These are phyloP conservation scores for Dryobates pubescens DNA, from an alignment of 2,797 vertebrate species.

Conservation along the genomic window DNA sequence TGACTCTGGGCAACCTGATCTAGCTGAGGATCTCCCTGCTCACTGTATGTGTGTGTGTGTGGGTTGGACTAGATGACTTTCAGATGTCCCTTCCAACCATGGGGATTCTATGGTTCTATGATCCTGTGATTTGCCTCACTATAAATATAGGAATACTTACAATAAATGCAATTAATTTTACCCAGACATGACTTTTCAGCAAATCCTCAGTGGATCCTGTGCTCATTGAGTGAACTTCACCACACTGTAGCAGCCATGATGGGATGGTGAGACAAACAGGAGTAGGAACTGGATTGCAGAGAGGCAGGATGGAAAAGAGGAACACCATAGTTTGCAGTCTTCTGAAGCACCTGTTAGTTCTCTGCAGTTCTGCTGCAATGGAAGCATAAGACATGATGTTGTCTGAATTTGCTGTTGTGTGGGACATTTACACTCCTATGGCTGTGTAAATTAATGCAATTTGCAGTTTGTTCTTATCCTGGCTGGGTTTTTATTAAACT, in stretches of 20 bases:
- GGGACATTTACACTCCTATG: accelerated
- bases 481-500: neutral
- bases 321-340: neutral
- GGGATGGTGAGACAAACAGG: neutral
- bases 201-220: neutral
- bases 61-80: too few species aligned
- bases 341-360: neutral
- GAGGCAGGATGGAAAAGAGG: neutral
- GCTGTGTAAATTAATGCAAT: neutral
- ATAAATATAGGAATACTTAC: neutral
- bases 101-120: too few species aligned
- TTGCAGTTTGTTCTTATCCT: neutral
- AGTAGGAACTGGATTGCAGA: neutral
- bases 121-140: neutral
- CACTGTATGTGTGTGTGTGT: too few species aligned
- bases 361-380: neutral
- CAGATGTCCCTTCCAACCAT: too few species aligned
- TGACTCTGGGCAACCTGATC: too few species aligned
- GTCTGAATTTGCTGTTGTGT: neutral
- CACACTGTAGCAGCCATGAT: neutral
- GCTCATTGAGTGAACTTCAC: neutral
- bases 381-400: neutral
- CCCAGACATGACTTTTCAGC: neutral
- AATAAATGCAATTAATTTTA: neutral
- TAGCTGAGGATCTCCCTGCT: too few species aligned